Percentiles rank a stretch among this genome's conserved stretches.
Evolutionary conservation across 2,113 vertebrate genomes (phyloP).

Genomic region (Andinoacara biseriatus): DNA sequence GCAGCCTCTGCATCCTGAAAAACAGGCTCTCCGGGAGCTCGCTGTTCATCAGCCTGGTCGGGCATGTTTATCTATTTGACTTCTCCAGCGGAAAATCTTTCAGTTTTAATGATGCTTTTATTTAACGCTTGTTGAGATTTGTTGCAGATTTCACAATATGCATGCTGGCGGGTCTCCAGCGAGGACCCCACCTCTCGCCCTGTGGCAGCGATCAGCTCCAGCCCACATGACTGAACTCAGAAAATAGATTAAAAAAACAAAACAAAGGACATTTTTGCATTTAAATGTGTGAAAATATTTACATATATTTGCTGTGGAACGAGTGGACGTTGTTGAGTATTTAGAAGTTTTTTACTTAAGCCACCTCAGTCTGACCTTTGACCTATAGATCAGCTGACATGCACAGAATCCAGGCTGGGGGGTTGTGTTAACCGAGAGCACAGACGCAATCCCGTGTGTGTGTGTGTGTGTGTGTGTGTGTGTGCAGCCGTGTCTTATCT

Average conservation of each 20-base stretch:
- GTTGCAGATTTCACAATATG: background rate
- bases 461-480: background rate
- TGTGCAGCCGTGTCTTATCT: background rate
- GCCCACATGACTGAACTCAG: background rate
- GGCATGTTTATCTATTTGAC: background rate
- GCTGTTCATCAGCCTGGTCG: background rate
- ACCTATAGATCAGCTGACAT: conserved; percentile 12
- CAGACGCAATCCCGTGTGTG: background rate
- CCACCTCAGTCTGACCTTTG: conserved; percentile 10
- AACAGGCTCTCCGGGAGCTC: background rate
- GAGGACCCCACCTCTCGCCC: background rate
- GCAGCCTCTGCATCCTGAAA: background rate
- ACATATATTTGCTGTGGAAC: too few relatives aligned
- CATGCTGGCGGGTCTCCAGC: background rate
- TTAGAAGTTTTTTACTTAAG: background rate
- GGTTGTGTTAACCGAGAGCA: background rate
- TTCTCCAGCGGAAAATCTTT: background rate
- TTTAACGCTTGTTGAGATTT: background rate
- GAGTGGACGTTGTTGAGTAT: background rate
- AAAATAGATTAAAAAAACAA: background rate
- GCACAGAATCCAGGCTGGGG: background rate
- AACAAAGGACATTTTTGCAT: background rate
- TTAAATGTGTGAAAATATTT: background rate
- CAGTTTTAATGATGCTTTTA: background rate
- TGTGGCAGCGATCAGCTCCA: background rate